phyloP scores from a whole-genome alignment of 2,888 invertebrate species.

The Altica lythri region DNA sequence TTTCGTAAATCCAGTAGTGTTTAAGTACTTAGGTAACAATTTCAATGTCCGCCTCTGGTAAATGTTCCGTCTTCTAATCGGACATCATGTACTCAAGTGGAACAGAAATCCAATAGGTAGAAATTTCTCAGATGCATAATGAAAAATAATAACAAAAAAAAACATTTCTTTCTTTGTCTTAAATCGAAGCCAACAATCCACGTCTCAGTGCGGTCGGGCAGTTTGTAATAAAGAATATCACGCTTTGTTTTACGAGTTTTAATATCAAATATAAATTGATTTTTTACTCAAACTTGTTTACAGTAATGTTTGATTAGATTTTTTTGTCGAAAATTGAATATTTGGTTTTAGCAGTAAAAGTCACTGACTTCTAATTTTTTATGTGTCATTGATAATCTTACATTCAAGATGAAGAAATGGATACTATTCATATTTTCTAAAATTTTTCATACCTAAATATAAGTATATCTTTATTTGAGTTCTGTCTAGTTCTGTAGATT shows the following conservation, averaged over 20 bases:
- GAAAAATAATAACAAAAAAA: conserved; percentile 39
- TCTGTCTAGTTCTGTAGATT: no score
- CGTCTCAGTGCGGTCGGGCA: conserved; percentile 49
- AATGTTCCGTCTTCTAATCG: conserved; percentile 44
- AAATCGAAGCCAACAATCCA: conserved; percentile 50
- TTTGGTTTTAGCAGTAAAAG: conserved; percentile 11
- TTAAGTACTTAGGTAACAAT: neutral
- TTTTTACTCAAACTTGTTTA: conserved; percentile 17
- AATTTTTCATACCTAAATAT: no score
- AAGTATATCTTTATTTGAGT: no score
- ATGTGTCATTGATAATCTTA: no score
- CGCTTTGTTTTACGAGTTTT: conserved; percentile 39
- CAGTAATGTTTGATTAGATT: conserved; percentile 14
- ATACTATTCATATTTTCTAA: no score
- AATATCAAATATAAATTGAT: conserved; percentile 13
- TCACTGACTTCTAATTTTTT: conserved; percentile 13
- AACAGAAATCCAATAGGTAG: conserved; percentile 41
- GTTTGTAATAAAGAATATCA: conserved; percentile 43
- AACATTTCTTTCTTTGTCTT: conserved; percentile 46
- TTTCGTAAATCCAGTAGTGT: no score
- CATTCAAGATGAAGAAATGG: no score
- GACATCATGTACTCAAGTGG: conserved; percentile 49
- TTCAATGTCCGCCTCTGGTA: neutral
- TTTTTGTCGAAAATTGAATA: conserved; percentile 1
- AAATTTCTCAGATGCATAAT: conserved; percentile 40